Conservation (phyloP, 2,113 vertebrate genomes). For the Psilopsiagon aurifrons region DNA sequence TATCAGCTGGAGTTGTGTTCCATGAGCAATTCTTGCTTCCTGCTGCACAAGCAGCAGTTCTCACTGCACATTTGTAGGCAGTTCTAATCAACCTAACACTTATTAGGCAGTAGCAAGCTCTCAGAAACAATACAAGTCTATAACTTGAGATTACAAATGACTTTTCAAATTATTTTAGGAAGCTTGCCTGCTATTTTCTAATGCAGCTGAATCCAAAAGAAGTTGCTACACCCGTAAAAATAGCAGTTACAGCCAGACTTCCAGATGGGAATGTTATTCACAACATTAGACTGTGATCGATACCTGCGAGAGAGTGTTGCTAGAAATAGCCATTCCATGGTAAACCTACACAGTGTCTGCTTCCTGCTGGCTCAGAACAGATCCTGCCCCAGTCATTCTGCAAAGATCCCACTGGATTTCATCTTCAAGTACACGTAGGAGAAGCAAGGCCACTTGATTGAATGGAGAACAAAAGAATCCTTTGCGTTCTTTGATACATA, state of each 20-base stretch:
- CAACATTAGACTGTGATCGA: not conserved
- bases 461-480: not conserved
- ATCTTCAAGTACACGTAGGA: not conserved
- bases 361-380: not conserved
- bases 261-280: not conserved
- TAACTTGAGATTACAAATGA: not conserved
- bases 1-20: not conserved
- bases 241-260: not conserved
- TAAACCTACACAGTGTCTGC: rapidly evolving
- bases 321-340: not conserved
- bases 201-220: not conserved
- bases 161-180: not conserved
- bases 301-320: not conserved
- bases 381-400: not conserved
- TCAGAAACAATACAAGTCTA: not conserved
- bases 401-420: not conserved
- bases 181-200: not conserved
- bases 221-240: not conserved
- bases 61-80: not conserved
- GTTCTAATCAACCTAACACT: not conserved
- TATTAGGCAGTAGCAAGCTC: not conserved
- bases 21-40: not conserved
- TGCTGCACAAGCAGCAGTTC: not conserved
- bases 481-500: not conserved
- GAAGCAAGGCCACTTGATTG: not conserved